Evolutionary conservation across 2,888 invertebrate genomes (phyloP).

Genomic region (Pherbina coryleti): DNA sequence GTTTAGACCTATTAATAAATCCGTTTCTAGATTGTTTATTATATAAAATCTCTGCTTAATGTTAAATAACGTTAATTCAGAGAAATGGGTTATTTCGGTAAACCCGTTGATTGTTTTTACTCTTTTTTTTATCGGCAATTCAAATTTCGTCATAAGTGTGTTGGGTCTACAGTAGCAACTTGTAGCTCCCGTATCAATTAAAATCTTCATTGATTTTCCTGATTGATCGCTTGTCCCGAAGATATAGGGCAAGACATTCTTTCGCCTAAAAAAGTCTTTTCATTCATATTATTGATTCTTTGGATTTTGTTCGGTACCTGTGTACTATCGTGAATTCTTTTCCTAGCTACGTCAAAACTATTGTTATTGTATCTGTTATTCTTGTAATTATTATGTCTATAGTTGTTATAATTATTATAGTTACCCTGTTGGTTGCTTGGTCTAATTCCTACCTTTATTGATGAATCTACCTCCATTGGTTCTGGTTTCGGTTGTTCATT

Average conservation of each 20-base stretch:
- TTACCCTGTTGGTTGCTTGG: too few relatives aligned
- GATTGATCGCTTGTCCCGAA: neutral
- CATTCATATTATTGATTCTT: slow-evolving; percentile 20
- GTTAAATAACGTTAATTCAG: neutral
- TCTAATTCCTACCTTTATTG: too few relatives aligned
- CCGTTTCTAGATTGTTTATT: neutral
- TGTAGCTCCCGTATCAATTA: too few relatives aligned
- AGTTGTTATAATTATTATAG: too few relatives aligned
- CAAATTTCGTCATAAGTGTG: neutral
- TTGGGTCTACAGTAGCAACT: neutral
- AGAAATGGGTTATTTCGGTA: neutral
- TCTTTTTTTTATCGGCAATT: neutral
- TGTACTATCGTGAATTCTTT: neutral
- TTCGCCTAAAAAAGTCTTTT: slow-evolving; percentile 8
- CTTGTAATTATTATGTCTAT: neutral
- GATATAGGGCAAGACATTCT: slow-evolving; percentile 12
- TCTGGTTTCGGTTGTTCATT: neutral
- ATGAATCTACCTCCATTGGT: neutral
- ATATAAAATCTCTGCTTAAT: neutral
- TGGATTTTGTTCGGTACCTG: neutral
- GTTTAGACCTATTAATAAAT: neutral
- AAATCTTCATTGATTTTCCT: neutral
- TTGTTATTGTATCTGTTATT: neutral
- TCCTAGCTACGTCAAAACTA: neutral
- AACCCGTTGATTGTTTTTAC: neutral